A percentile compares a stretch with the other conserved stretches of the same genome.
These are phyloP conservation scores for Heterocephalus glaber DNA, from an alignment of 2,113 vertebrate genomes.

Conservation along the genomic window DNA sequence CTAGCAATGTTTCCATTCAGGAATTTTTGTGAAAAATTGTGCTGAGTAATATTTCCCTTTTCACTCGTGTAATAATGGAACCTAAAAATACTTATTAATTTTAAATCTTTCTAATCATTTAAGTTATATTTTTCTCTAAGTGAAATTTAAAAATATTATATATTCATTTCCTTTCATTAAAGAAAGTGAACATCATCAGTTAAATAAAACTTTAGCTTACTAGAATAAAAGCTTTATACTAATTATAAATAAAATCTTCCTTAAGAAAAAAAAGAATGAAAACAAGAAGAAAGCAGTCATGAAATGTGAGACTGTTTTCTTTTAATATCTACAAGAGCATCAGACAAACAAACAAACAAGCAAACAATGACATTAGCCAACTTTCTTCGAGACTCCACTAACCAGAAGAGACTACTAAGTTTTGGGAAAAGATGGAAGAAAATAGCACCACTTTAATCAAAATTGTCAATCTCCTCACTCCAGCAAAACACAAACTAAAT, in stretches of 20 bases:
- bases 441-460: conserved; percentile 47
- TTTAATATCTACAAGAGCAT: background rate
- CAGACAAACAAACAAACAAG: background rate
- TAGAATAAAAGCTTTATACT: background rate
- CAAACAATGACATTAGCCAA: background rate
- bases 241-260: background rate
- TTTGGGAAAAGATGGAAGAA: conserved; percentile 2
- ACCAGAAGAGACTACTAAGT: background rate
- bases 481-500: conserved; percentile 47
- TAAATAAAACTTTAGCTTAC: background rate
- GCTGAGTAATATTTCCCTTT: background rate
- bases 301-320: conserved; percentile 1
- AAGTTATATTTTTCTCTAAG: background rate
- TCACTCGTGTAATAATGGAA: background rate
- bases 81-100: background rate
- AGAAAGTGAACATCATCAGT: background rate
- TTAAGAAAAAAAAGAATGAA: background rate
- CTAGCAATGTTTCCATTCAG: conserved; percentile 36
- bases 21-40: background rate
- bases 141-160: background rate
- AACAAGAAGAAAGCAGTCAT: background rate
- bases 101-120: background rate
- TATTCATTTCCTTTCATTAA: background rate
- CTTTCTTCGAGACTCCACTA: background rate
- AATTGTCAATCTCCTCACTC: conserved; percentile 17